Percentiles rank a stretch among this genome's conserved stretches.
These are phyloP conservation scores for Mesocentrotus franciscanus DNA, from an alignment of 53 echinoderm and acorn worm genomes.

Conservation along the genomic window DNA sequence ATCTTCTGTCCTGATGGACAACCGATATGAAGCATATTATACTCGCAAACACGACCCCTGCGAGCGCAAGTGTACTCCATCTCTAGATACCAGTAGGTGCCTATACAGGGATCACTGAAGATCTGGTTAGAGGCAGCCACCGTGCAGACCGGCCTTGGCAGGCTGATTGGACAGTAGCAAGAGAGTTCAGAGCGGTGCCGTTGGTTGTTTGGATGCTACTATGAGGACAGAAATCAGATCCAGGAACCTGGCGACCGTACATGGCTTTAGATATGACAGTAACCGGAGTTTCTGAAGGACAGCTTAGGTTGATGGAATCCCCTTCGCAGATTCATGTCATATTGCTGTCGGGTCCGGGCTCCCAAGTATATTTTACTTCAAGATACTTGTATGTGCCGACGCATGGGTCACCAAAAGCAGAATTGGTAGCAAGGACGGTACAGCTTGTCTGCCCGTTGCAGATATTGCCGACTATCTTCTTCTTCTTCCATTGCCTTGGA, in stretches of 20 bases:
- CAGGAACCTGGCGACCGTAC: slow-evolving; percentile 54
- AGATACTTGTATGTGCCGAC: slow-evolving; percentile 50
- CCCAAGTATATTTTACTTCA: background rate
- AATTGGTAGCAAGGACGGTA: background rate
- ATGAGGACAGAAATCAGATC: slow-evolving; percentile 35
- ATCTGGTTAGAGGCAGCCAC: slow-evolving; percentile 35
- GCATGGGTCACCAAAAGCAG: slow-evolving; percentile 42
- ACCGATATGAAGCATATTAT: background rate
- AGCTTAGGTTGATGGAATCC: background rate
- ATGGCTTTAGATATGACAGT: slow-evolving; percentile 16
- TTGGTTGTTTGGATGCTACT: slow-evolving; percentile 8
- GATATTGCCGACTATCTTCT: background rate
- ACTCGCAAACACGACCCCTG: slow-evolving; percentile 21
- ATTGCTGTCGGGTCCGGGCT: background rate
- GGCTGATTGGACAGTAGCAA: background rate
- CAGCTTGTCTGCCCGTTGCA: slow-evolving; percentile 5
- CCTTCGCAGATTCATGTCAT: slow-evolving; percentile 2
- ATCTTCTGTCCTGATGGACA: slow-evolving; percentile 45
- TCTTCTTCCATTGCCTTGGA: too few species aligned
- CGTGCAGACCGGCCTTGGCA: slow-evolving; percentile 24
- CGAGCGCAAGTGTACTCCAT: slow-evolving; percentile 40
- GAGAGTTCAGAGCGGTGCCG: background rate
- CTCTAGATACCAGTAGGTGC: slow-evolving; percentile 53
- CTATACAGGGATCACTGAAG: slow-evolving; percentile 37
- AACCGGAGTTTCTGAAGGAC: background rate